phyloP scores from a whole-genome alignment of 1,140 invertebrate genomes.

The Macrotrachela quadricornifera region DNA sequence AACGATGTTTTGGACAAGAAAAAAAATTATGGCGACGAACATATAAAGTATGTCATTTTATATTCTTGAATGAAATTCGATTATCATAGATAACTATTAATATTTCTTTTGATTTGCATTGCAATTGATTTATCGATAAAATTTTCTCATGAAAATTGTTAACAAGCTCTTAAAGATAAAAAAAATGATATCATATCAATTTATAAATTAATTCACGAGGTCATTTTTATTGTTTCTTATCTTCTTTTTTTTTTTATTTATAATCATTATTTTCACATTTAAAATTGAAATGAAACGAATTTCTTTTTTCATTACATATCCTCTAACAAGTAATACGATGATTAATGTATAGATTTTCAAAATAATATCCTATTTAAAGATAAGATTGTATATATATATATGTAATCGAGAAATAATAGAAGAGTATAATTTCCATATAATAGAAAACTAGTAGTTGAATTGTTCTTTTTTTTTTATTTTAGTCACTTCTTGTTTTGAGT shows the following conservation, averaged over 20 bases:
- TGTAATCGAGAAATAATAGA: background rate
- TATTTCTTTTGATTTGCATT: no score
- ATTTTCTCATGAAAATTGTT: no score
- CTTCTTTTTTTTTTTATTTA: background rate
- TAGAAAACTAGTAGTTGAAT: background rate
- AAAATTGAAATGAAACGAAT: background rate
- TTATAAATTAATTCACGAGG: no score
- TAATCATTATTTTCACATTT: no score
- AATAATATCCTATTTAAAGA: background rate
- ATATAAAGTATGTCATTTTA: slow-evolving; percentile 78
- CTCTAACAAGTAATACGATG: no score
- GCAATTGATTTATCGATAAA: no score
- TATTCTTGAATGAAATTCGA: no score
- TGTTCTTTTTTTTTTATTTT: background rate
- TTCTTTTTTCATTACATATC: background rate
- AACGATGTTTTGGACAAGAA: slow-evolving; percentile 89
- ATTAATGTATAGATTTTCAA: no score
- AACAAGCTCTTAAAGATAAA: no score
- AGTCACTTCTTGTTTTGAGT: slow-evolving; percentile 61
- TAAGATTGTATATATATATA: background rate
- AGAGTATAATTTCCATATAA: background rate
- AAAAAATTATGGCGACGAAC: slow-evolving; percentile 83
- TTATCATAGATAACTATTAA: no score
- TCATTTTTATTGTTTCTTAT: no score
- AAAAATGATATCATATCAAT: background rate